Percentiles rank a stretch among this genome's conserved stretches.
phyloP scores from a whole-genome alignment of 2,888 invertebrate genomes.

The Gymnocheta viridis region DNA sequence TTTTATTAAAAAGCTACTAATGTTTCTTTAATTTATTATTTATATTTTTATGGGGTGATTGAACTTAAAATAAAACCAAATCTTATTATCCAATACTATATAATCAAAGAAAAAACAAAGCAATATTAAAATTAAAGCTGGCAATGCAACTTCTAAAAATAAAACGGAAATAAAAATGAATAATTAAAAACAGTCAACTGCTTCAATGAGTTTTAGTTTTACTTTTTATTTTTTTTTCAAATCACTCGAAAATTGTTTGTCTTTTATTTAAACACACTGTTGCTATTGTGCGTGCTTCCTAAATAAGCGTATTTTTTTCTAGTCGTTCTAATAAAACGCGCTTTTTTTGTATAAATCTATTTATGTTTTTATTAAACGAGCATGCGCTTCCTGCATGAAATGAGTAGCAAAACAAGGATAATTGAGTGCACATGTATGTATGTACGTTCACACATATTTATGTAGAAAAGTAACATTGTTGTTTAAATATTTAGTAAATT shows the following conservation, averaged over 20 bases:
- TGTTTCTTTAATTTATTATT: too few species aligned
- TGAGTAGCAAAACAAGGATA: conserved; percentile 16
- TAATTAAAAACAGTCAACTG: not conserved
- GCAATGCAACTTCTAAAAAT: not conserved
- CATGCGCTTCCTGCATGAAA: conserved; percentile 54
- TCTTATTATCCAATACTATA: too few species aligned
- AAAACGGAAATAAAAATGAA: conserved; percentile 7
- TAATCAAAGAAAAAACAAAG: too few species aligned
- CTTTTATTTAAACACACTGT: conserved; percentile 47
- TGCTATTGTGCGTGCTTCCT: conserved; percentile 11
- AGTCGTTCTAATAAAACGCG: conserved; percentile 40
- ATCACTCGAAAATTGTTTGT: conserved; percentile 45
- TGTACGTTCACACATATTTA: too few species aligned
- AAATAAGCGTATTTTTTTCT: not conserved
- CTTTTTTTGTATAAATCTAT: conserved; percentile 52
- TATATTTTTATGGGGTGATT: conserved; percentile 35
- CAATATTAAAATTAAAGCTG: too few species aligned
- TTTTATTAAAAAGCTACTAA: not conserved
- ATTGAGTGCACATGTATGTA: too few species aligned
- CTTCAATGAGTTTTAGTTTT: conserved; percentile 9
- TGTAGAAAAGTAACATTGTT: not conserved
- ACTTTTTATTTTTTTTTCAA: not conserved
- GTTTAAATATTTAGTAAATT: too few species aligned
- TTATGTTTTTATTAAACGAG: conserved; percentile 21
- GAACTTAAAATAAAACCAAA: conserved; percentile 42